A percentile compares a stretch with the other conserved stretches of the same genome.
These are phyloP conservation scores for Epizoanthus stellaris DNA, from an alignment of 92 coral and sea anemone species.

Conservation along the genomic window DNA sequence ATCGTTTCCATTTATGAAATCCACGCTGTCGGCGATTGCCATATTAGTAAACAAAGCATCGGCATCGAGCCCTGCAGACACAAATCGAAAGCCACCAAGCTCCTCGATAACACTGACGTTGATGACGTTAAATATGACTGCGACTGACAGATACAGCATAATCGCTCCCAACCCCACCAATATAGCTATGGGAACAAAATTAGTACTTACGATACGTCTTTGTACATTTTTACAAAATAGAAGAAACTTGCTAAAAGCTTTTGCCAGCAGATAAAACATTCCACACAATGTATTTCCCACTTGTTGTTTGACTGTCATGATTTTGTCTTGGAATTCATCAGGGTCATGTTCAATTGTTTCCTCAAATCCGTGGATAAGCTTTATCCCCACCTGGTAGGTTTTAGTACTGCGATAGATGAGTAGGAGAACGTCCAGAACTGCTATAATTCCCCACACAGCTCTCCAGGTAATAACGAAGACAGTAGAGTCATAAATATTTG, in stretches of 20 bases:
- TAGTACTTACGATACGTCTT: constrained; percentile 68
- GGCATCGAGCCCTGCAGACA: constrained; percentile 72
- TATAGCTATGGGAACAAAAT: constrained; percentile 66
- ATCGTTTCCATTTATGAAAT: constrained; percentile 72
- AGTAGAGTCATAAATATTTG: constrained; percentile 63
- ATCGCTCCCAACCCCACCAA: constrained; percentile 49
- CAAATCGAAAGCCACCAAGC: constrained; percentile 70
- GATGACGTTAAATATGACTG: constrained; percentile 65
- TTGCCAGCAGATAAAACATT: constrained; percentile 52
- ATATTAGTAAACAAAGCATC: constrained; percentile 71
- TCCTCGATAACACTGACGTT: constrained; percentile 82
- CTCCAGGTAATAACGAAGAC: constrained; percentile 58
- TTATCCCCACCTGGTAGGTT: constrained; percentile 72
- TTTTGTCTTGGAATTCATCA: constrained; percentile 61
- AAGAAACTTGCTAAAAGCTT: constrained; percentile 58
- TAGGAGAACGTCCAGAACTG: constrained; percentile 69
- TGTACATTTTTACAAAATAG: constrained; percentile 61
- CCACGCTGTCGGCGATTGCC: constrained; percentile 74
- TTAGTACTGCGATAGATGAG: constrained; percentile 72
- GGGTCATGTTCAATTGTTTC: constrained; percentile 67
- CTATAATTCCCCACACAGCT: constrained; percentile 64
- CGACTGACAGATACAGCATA: constrained; percentile 59
- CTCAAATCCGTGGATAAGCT: constrained; percentile 75
- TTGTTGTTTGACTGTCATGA: constrained; percentile 35
- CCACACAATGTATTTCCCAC: constrained; percentile 35